Percentiles rank a stretch among this genome's conserved stretches.
Conservation (phyloP, 2,888 invertebrate genomes). For the Zeuzera pyrina region DNA sequence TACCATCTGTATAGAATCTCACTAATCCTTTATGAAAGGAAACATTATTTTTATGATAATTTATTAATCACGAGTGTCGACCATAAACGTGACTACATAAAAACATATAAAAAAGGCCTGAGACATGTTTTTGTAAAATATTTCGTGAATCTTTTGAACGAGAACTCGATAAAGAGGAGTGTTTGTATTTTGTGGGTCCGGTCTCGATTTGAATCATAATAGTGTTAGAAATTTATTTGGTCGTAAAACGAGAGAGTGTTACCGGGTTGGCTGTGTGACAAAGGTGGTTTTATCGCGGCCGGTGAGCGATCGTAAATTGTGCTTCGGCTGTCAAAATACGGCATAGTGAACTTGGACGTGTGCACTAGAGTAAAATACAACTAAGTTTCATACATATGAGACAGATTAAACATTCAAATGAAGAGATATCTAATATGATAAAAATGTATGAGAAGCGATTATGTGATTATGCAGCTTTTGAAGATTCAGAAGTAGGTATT, state of each 20-base stretch:
- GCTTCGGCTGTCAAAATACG: conserved; percentile 62
- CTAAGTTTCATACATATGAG: no score
- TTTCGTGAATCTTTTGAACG: conserved; percentile 49
- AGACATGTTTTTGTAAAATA: conserved; percentile 47
- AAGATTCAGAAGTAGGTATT: no score
- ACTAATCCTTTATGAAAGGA: conserved; percentile 46
- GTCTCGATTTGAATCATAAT: conserved; percentile 68
- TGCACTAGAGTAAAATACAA: no score
- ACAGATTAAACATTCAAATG: no score
- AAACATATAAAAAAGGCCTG: conserved; percentile 24
- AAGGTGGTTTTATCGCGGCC: conserved; percentile 60
- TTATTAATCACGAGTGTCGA: conserved; percentile 43
- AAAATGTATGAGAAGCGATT: no score
- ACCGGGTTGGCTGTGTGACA: conserved; percentile 55
- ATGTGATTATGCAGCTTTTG: no score
- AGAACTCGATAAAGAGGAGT: conserved; percentile 49
- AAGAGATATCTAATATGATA: no score
- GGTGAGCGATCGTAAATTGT: conserved; percentile 63
- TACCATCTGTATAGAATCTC: conserved; percentile 28
- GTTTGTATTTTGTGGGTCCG: conserved; percentile 58
- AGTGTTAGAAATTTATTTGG: conserved; percentile 70
- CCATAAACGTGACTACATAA: conserved; percentile 43
- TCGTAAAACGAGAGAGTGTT: conserved; percentile 64
- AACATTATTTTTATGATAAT: conserved; percentile 43
- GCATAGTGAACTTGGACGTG: no score